Evolutionary conservation across 2,797 vertebrate species (phyloP).

Genomic region (Ceyx erithaca): DNA sequence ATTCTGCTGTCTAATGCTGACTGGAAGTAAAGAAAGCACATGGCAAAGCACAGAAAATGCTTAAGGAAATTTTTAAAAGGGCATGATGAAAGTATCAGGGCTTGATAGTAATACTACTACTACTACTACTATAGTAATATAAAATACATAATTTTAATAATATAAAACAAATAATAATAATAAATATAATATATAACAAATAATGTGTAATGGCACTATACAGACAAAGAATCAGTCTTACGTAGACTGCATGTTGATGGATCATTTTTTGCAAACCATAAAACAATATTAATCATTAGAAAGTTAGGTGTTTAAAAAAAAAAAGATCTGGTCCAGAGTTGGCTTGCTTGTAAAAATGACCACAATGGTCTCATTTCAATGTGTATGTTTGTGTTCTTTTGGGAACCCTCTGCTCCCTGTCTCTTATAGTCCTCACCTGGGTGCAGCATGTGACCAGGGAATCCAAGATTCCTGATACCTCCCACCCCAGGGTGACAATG

Average conservation of each 20-base stretch:
- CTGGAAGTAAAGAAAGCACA: not conserved
- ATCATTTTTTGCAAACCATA: not conserved
- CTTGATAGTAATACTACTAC: not conserved
- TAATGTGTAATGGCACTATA: not conserved
- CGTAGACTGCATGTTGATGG: not conserved
- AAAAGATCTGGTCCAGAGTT: not conserved
- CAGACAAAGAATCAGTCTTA: not conserved
- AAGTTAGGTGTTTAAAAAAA: not conserved
- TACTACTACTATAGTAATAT: too few relatives aligned
- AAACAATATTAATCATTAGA: not conserved
- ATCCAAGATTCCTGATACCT: rapidly evolving
- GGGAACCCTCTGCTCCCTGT: not conserved
- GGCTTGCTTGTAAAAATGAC: not conserved
- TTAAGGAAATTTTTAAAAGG: not conserved
- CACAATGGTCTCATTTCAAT: not conserved
- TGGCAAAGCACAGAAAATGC: not conserved
- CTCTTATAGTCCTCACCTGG: rapidly evolving
- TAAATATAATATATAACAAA: not conserved
- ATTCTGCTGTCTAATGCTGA: not conserved
- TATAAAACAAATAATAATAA: not conserved
- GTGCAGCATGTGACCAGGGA: not conserved
- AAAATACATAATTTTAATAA: too few relatives aligned
- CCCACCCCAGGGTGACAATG: not conserved
- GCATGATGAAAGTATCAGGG: not conserved
- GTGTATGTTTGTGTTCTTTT: not conserved